Base-by-base conservation (phyloP, 37 sponge, comb jelly and placozoan genomes). In the Aphrocallistes beatrix region DNA sequence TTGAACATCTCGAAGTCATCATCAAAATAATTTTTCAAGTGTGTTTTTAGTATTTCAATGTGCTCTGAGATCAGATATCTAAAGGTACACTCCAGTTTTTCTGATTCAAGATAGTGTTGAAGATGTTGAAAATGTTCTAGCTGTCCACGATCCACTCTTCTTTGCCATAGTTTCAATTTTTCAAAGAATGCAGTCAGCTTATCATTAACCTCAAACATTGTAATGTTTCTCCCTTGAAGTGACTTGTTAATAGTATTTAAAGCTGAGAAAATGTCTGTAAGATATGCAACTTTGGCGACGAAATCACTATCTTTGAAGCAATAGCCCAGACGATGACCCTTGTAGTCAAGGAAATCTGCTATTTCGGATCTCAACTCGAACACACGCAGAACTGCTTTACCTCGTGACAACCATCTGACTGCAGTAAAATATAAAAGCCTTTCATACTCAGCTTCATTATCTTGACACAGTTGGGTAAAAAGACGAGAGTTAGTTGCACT, bases 401-500 rank as follows among this genome's bases (percentile, higher is more conserved):
- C 75, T 60, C 75, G 75, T 19, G 25, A 60, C 34, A 60, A 60
- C 75, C 75, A 60, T 60, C 75, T 60, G 75, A 60, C 75, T 60
- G 75, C 75, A 60, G 75, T 60, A 60, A 60, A 60, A 60, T 19
- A 19, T n/a, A 32, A 60, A 60, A 60, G 75, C 8, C 3, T 60
- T 13, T 60, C 75, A 60, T 19, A 60, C 17, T 60, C 21, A 60
- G 75, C 75, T 60, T 28, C 25, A 25, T 13, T 6, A 42, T 16
- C 45, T 42, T 42, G 10, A 42, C 45, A 42, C 45, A 42, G 45
- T 42, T 42, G 10, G 45, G 45, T 42, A 42, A 42, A n/a, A 16
- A 60, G 75, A 13, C 75, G 75, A 60, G 75, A 60, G 75, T 60
- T 60, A 60, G 75, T 60, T 60, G 75, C 75, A 60, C 32, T 60